These are phyloP conservation scores for Neocrepidodera transversa DNA, from an alignment of 2,888 invertebrate species.

Conservation along the genomic window DNA sequence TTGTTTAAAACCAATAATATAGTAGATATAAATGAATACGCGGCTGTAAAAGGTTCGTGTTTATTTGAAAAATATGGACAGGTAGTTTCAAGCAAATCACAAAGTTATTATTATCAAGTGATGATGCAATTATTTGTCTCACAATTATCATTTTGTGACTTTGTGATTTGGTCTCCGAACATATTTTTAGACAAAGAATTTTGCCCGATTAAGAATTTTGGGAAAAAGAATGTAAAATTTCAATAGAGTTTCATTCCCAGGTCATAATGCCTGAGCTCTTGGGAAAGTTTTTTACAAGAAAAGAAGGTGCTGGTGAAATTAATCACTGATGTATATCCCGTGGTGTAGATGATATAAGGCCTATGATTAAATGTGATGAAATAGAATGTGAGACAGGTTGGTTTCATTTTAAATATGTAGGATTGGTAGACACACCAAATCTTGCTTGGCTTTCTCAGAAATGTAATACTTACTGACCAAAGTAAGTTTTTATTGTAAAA, in stretches of 20 bases:
- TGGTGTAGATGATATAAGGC: conserved; percentile 72
- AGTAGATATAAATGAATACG: too few relatives aligned
- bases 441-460: neutral
- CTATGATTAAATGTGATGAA: neutral
- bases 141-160: conserved; percentile 31
- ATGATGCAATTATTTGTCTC: too few relatives aligned
- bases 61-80: too few relatives aligned
- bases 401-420: conserved; percentile 1
- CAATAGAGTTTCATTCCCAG: conserved; percentile 20
- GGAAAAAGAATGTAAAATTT: conserved; percentile 12
- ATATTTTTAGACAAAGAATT: conserved; percentile 25
- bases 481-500: too few relatives aligned
- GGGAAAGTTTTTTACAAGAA: too few relatives aligned
- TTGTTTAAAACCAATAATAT: conserved; percentile 1
- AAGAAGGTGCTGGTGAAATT: too few relatives aligned
- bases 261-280: conserved; percentile 32
- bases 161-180: conserved; percentile 37
- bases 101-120: conserved; percentile 23
- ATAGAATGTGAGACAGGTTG: neutral
- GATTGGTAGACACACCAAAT: neutral
- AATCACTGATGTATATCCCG: conserved; percentile 53
- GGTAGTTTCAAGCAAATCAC: neutral
- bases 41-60: too few relatives aligned
- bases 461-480: too few relatives aligned
- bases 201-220: conserved; percentile 29